phyloP scores from a whole-genome alignment of 2,113 vertebrate genomes.

The Actenoides hombroni region DNA sequence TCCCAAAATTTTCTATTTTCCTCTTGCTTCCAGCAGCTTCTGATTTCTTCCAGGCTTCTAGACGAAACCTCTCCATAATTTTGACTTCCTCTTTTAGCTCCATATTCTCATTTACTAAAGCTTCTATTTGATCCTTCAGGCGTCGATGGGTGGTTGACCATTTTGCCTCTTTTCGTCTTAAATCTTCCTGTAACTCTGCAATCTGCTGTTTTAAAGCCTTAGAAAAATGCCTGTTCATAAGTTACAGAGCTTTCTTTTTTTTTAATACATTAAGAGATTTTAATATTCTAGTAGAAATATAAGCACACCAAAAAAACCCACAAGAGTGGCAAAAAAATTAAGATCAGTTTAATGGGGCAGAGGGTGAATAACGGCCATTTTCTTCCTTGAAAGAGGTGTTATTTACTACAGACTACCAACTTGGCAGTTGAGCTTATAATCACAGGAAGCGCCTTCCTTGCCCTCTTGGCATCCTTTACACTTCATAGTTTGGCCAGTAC shows the following conservation, averaged over 20 bases:
- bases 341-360: not conserved
- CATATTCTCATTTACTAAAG: conserved; percentile 82
- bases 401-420: not conserved
- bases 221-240: not conserved
- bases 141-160: conserved; percentile 86
- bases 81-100: conserved; percentile 86
- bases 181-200: conserved; percentile 86
- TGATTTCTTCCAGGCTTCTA: conserved; percentile 86
- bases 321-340: not conserved
- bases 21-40: conserved; percentile 56
- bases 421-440: not conserved
- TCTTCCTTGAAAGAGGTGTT: not conserved
- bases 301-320: not conserved
- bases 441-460: not conserved
- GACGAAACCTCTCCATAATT: conserved; percentile 86
- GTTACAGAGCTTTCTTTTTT: not conserved
- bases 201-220: conserved; percentile 90
- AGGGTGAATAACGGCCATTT: not conserved
- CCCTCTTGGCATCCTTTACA: not conserved
- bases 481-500: not conserved
- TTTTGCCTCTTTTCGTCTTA: conserved; percentile 86
- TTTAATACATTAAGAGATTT: not conserved
- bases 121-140: conserved; percentile 86
- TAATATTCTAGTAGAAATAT: not conserved
- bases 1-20: not conserved